These are phyloP conservation scores for Manis pentadactyla DNA, from an alignment of 2,797 vertebrate genomes.

Conservation along the genomic window DNA sequence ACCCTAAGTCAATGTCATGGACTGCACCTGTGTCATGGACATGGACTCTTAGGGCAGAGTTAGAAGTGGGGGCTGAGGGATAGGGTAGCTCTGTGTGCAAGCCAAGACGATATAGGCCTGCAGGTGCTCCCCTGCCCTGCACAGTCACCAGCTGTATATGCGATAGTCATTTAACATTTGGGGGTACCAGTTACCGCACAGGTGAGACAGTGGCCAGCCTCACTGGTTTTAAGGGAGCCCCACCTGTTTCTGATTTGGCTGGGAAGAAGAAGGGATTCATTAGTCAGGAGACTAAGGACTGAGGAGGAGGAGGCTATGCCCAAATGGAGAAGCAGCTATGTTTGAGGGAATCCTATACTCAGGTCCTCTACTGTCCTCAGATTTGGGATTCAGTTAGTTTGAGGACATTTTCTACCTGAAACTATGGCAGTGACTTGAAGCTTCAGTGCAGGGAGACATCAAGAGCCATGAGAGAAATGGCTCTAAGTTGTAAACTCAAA, in stretches of 20 bases:
- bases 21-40: background rate
- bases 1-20: background rate
- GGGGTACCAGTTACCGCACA: background rate
- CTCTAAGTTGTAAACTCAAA: background rate
- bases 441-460: background rate
- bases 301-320: background rate
- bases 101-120: background rate
- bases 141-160: background rate
- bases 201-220: background rate
- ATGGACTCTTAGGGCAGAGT: background rate
- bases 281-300: background rate
- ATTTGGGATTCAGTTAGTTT: background rate
- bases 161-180: background rate
- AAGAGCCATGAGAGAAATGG: background rate
- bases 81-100: background rate
- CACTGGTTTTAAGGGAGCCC: background rate
- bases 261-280: background rate
- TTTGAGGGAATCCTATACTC: background rate
- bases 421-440: background rate
- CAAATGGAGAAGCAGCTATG: background rate
- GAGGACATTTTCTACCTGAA: background rate
- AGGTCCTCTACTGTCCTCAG: background rate
- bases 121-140: background rate
- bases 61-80: background rate
- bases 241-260: constrained; percentile 13